Percentiles rank a stretch among this genome's conserved stretches.
Evolutionary conservation across 2,888 invertebrate genomes (phyloP).

Genomic region (Palloptera scutellata): DNA sequence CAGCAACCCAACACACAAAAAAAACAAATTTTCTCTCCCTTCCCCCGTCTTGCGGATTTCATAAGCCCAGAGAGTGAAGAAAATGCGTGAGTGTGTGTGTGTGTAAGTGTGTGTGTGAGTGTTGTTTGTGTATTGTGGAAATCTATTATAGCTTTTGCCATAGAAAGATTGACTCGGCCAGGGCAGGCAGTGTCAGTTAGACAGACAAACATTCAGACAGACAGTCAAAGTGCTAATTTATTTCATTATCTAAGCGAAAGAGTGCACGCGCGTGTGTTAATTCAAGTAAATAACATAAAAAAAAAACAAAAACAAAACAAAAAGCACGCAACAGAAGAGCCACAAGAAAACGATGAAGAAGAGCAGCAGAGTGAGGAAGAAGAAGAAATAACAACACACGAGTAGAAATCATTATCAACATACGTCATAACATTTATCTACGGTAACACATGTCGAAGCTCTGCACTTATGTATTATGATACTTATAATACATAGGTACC

Average conservation of each 20-base stretch:
- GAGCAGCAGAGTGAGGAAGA: slow-evolving; percentile 19
- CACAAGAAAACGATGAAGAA: slow-evolving; percentile 24
- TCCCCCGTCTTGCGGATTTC: not conserved
- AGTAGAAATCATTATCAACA: slow-evolving; percentile 34
- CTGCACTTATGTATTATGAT: slow-evolving; percentile 12
- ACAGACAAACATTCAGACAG: not conserved
- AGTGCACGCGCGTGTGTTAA: slow-evolving; percentile 39
- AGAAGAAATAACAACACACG: slow-evolving; percentile 8
- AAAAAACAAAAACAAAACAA: no score
- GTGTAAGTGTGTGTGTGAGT: not conserved
- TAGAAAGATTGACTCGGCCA: not conserved
- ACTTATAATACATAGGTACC: not conserved
- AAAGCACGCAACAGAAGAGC: not conserved
- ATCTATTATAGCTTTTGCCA: no score
- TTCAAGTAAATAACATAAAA: slow-evolving; percentile 22
- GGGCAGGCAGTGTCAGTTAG: slow-evolving; percentile 4
- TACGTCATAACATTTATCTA: slow-evolving; percentile 39
- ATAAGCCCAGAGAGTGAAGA: not conserved
- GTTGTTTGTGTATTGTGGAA: not conserved
- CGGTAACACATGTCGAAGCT: slow-evolving; percentile 16
- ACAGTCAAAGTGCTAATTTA: slow-evolving; percentile 43
- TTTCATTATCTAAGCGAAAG: slow-evolving; percentile 44
- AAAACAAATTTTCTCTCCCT: not conserved
- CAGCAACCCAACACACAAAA: not conserved
- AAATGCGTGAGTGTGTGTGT: not conserved